Base-by-base conservation (phyloP, 2,797 vertebrate species). In the Galagoides demidoff region DNA sequence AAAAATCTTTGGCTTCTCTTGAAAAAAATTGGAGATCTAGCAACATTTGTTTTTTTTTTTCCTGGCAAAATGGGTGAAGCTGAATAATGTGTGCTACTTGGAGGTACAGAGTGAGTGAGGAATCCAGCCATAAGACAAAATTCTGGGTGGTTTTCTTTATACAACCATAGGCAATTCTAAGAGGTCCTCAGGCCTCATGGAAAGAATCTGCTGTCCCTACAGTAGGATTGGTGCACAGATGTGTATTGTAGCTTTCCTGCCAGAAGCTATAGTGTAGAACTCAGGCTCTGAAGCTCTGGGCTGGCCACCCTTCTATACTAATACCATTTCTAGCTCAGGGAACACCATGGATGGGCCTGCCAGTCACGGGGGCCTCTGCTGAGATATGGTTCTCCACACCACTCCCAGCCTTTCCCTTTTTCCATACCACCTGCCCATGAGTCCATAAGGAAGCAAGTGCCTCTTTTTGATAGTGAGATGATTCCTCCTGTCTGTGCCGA, bases 281-380 rank as follows among this genome's bases (percentile, higher is more conserved):
- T 82, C 7, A 59, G 19, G 2, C 7, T 49, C 4, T 7, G 2
- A 14, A 59, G 23, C 20, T 22, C 37, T 27, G 20, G 1, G 3
- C 6, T 71, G n/a, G 16, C 1, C 27, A 29, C 27, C 6, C 7
- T 1, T 64, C 17, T 4, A 23, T 7, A 11, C 0, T 52, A 52
- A 1, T 17, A 19, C 59, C 1, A 49, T 34, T 55, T 10, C 12
- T 49, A 64, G 7, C 4, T 3, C n/a, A 73, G 27, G 10, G 17
- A 64, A 9, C 25, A 37, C 29, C 23, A 4, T 0, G 0, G 1
- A 1, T 23, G 59, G 57, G 2, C 11, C 4, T 23, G 19, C 17
- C 22, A 19, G 12, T 6, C 12, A 9, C 7, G 4, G 9, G 31
- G 12, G 0, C 66, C n/a, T 78, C 52, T 34, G 11, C 27, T 77